Percentiles rank a stretch among this genome's conserved stretches.
Conservation (phyloP, 1,140 invertebrate genomes). For the Papilio dardanus region DNA sequence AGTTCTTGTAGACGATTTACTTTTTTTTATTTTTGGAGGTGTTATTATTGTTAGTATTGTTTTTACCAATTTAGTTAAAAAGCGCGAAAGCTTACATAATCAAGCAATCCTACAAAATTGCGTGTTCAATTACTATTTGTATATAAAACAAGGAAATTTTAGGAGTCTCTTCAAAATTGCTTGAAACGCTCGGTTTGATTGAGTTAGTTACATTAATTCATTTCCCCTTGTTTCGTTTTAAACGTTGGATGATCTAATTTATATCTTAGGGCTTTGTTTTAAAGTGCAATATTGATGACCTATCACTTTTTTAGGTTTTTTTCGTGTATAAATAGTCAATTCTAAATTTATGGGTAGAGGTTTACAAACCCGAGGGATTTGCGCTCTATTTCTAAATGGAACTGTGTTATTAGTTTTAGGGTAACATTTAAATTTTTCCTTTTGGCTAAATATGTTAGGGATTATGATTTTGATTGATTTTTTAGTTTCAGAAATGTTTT, state of each 20-base stretch:
- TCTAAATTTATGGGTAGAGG: constrained; percentile 61
- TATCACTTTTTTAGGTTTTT: constrained; percentile 47
- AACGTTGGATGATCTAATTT: constrained; percentile 35
- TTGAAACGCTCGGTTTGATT: constrained; percentile 49
- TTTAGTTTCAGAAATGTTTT: neutral
- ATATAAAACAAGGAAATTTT: constrained; percentile 22
- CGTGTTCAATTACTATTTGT: constrained; percentile 25
- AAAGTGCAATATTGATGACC: constrained; percentile 33
- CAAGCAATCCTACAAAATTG: constrained; percentile 4
- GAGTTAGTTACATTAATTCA: constrained; percentile 53
- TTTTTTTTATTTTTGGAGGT: too few relatives aligned
- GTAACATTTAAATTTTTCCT: constrained; percentile 48
- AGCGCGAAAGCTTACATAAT: neutral
- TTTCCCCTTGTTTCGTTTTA: constrained; percentile 55
- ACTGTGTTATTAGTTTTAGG: constrained; percentile 51
- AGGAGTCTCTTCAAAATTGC: constrained; percentile 39
- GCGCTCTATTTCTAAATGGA: constrained; percentile 62
- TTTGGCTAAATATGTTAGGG: constrained; percentile 36
- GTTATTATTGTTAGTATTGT: neutral
- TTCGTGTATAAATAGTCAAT: constrained; percentile 57
- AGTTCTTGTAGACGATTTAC: too few relatives aligned
- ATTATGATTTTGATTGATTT: neutral
- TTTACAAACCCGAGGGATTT: constrained; percentile 57
- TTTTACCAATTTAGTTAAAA: neutral
- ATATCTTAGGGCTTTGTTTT: constrained; percentile 36